A percentile compares a stretch with the other conserved stretches of the same genome.
Conservation (phyloP, 2,797 vertebrate genomes). For the Manis crassicaudata region DNA sequence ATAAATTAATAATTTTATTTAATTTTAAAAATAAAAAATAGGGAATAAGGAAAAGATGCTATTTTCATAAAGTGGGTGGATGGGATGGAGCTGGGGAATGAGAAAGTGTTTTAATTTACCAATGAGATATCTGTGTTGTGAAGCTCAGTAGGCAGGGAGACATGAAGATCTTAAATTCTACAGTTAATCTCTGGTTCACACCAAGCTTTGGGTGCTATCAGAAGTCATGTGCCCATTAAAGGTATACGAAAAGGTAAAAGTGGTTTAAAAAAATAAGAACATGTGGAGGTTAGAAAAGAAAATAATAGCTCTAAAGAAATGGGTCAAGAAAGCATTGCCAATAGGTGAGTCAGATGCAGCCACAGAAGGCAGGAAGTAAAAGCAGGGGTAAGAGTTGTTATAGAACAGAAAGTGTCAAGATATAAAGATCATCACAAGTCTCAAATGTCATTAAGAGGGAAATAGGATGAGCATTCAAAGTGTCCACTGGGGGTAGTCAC, state of each 20-base stretch:
- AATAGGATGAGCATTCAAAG: neutral
- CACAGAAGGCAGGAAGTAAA: neutral
- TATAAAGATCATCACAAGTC: neutral
- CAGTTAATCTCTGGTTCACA: neutral
- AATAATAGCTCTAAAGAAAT: neutral
- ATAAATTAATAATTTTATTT: too few relatives aligned
- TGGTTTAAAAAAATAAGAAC: neutral
- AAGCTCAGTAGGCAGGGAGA: neutral
- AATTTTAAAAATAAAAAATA: neutral
- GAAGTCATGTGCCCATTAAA: neutral
- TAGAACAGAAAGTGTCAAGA: neutral
- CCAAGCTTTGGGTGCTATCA: neutral
- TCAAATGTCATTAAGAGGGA: neutral
- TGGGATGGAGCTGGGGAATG: neutral
- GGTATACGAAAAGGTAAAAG: neutral
- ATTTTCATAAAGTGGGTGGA: neutral
- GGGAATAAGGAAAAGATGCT: neutral
- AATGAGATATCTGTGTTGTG: neutral
- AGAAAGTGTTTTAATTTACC: neutral
- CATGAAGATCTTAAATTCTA: neutral
- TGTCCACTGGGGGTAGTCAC: neutral
- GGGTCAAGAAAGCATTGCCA: neutral
- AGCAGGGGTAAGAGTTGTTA: neutral
- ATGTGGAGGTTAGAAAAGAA: neutral
- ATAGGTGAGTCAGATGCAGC: neutral